Evolutionary conservation across 2,888 invertebrate genomes (phyloP).

Genomic region (Palloptera scutellata): DNA sequence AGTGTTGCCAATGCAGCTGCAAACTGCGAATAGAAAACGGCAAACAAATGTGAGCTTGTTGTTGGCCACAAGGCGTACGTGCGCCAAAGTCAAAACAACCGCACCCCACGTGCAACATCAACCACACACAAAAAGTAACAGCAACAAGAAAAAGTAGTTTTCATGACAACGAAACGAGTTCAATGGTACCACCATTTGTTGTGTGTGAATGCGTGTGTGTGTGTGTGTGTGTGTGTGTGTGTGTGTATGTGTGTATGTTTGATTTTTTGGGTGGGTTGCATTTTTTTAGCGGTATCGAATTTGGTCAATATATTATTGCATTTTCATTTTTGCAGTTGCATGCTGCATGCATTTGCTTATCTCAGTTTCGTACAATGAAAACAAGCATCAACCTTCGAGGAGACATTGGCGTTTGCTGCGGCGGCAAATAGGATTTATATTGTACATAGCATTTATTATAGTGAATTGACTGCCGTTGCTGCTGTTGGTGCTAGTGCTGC

Average conservation of each 20-base stretch:
- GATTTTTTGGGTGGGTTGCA: background rate
- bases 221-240: conserved; percentile 1
- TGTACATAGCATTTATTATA: no score
- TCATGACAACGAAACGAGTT: conserved; percentile 27
- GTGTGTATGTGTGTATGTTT: background rate
- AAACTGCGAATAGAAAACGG: background rate
- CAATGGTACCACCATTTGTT: conserved; percentile 27
- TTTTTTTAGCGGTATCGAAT: background rate
- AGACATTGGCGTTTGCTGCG: background rate
- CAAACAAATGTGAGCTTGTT: conserved; percentile 9
- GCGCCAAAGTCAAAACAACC: conserved; percentile 38
- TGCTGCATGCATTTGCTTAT: no score
- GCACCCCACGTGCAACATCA: conserved; percentile 26
- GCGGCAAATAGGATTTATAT: conserved; percentile 26
- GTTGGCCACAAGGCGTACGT: conserved; percentile 40
- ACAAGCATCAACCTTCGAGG: conserved; percentile 29
- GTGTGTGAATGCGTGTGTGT: background rate
- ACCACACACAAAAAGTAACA: conserved; percentile 8
- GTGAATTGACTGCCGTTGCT: no score
- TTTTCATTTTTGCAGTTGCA: no score
- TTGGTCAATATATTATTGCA: no score
- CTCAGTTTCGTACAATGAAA: background rate
- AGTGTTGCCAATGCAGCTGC: background rate
- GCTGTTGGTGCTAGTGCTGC: no score
- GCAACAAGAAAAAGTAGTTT: conserved; percentile 10